Percentiles rank a stretch among this genome's conserved stretches.
phyloP scores from a whole-genome alignment of 2,113 vertebrate species.

The Ciconia maguari region DNA sequence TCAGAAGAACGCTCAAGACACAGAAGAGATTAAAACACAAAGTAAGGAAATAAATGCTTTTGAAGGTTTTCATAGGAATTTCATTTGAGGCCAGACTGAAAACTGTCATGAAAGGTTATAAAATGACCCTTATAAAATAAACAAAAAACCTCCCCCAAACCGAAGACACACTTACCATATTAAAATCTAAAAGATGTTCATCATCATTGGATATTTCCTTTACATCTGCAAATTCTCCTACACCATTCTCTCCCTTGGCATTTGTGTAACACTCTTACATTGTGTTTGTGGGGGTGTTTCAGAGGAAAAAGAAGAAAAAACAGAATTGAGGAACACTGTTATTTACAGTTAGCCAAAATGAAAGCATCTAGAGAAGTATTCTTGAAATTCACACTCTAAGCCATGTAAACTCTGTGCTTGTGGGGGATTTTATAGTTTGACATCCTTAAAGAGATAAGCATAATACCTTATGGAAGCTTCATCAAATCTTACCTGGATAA shows the following conservation, averaged over 20 bases:
- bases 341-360: slow-evolving; percentile 15
- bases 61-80: neutral
- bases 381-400: neutral
- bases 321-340: slow-evolving; percentile 54
- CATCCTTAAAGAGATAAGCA: neutral
- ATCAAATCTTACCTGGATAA: neutral
- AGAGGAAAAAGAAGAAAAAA: slow-evolving; percentile 31
- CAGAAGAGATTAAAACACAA: neutral
- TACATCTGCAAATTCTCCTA: slow-evolving; percentile 74
- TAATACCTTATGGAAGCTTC: neutral
- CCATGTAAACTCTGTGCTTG: neutral
- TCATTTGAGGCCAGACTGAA: neutral
- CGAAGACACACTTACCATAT: slow-evolving; percentile 77
- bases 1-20: neutral
- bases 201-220: slow-evolving; percentile 75
- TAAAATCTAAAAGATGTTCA: slow-evolving; percentile 80
- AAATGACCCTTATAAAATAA: neutral
- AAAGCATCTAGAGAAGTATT: neutral
- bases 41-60: slow-evolving; percentile 4
- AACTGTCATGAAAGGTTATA: neutral
- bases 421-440: neutral
- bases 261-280: slow-evolving; percentile 75
- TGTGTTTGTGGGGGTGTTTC: slow-evolving; percentile 58
- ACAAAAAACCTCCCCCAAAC: slow-evolving; percentile 12
- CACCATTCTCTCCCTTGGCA: slow-evolving; percentile 76